phyloP scores from a whole-genome alignment of 2,113 vertebrate species.

The Sisor rabdophorus region DNA sequence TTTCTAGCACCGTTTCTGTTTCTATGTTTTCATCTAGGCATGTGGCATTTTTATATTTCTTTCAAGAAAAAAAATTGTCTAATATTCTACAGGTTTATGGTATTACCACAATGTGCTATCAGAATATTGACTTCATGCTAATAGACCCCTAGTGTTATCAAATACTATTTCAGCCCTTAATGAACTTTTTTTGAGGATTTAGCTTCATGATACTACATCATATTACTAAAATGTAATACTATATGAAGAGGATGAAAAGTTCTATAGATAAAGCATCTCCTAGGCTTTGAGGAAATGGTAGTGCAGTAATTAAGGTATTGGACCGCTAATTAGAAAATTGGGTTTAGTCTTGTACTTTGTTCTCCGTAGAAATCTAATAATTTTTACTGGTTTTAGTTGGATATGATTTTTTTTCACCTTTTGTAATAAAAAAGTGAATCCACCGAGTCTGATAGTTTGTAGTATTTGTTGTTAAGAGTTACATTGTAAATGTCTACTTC shows the following conservation, averaged over 20 bases:
- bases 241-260: not conserved
- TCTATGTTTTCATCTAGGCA: conserved; percentile 1
- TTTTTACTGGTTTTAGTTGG: too few relatives aligned
- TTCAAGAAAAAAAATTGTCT: not conserved
- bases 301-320: too few relatives aligned
- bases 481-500: not conserved
- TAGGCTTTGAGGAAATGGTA: too few relatives aligned
- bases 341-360: too few relatives aligned
- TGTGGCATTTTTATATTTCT: conserved; percentile 13
- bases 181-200: not conserved
- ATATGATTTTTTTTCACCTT: too few relatives aligned
- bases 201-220: not conserved
- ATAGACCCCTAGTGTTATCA: not conserved
- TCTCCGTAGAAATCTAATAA: too few relatives aligned
- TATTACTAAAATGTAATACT: not conserved
- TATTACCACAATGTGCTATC: not conserved
- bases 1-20: conserved; percentile 17
- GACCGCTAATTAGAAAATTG: too few relatives aligned
- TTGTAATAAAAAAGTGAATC: not conserved
- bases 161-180: not conserved
- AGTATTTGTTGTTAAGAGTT: not conserved
- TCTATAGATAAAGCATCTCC: not conserved
- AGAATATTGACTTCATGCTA: not conserved
- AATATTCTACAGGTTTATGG: conserved; percentile 6
- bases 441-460: not conserved